Evolutionary conservation across 2,888 invertebrate species (phyloP).

Genomic region (Hymenopus coronatus): DNA sequence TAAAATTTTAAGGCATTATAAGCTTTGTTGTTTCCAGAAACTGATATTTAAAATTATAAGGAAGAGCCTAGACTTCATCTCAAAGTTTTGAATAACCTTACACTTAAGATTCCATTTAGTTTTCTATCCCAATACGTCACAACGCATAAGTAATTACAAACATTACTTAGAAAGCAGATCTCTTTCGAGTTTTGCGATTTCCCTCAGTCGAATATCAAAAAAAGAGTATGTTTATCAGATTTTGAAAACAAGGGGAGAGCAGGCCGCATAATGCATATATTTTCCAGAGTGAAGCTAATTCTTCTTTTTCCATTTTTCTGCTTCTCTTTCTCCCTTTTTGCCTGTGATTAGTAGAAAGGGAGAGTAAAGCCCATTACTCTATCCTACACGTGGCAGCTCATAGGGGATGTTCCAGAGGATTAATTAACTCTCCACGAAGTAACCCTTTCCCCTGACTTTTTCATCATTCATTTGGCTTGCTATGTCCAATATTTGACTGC

Average conservation of each 20-base stretch:
- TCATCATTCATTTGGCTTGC: neutral
- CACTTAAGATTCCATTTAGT: too few species aligned
- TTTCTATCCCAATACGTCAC: too few species aligned
- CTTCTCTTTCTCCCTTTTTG: neutral
- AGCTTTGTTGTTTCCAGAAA: too few species aligned
- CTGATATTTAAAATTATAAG: too few species aligned
- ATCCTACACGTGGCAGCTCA: neutral
- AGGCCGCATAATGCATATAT: neutral
- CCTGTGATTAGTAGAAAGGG: neutral
- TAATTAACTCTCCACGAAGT: neutral
- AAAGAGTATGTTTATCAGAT: neutral
- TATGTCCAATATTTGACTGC: neutral
- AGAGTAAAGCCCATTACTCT: neutral
- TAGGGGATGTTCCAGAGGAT: neutral
- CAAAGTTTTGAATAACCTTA: too few species aligned
- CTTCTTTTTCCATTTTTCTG: neutral
- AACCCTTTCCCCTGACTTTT: neutral
- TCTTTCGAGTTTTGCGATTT: neutral
- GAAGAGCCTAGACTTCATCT: too few species aligned
- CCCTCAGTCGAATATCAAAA: neutral
- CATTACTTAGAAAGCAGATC: too few species aligned
- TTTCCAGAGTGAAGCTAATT: neutral
- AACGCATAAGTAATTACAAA: too few species aligned
- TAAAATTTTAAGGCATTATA: too few species aligned
- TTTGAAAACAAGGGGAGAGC: neutral